Percentiles rank a stretch among this genome's conserved stretches.
Evolutionary conservation across 53 echinoderm and acorn worm species (phyloP).

Genomic region (Holothuria leucospilota): DNA sequence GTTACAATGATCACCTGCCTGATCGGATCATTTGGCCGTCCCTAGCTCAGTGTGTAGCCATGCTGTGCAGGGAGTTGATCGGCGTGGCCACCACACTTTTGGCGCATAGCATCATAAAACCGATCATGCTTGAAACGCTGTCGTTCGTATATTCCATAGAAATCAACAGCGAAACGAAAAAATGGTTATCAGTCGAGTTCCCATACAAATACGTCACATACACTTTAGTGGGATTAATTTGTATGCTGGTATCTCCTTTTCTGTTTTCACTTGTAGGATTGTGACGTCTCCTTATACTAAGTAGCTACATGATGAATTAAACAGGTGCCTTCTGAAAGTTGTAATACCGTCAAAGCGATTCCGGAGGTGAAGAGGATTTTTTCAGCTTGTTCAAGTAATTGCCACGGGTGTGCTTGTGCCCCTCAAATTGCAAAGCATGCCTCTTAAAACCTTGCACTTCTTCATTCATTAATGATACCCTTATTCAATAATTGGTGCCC

Average conservation of each 20-base stretch:
- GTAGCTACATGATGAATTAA: too few relatives aligned
- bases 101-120: constrained; percentile 60
- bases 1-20: constrained; percentile 59
- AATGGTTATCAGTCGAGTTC: constrained; percentile 63
- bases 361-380: too few relatives aligned
- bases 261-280: constrained; percentile 61
- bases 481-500: too few relatives aligned
- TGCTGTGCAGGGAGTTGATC: constrained; percentile 68
- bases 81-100: constrained; percentile 51
- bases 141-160: constrained; percentile 55
- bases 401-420: too few relatives aligned
- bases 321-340: too few relatives aligned
- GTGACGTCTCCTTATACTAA: not conserved
- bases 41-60: constrained; percentile 43
- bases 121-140: constrained; percentile 61
- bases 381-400: too few relatives aligned
- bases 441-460: too few relatives aligned
- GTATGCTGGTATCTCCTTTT: constrained; percentile 45
- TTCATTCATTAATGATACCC: too few relatives aligned
- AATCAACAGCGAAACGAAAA: constrained; percentile 69
- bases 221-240: constrained; percentile 29
- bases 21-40: constrained; percentile 68
- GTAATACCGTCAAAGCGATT: too few relatives aligned
- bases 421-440: too few relatives aligned
- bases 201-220: constrained; percentile 79